These are phyloP conservation scores for Cryptoleucopteryx plumbea DNA, from an alignment of 2,113 vertebrate species.

Conservation along the genomic window DNA sequence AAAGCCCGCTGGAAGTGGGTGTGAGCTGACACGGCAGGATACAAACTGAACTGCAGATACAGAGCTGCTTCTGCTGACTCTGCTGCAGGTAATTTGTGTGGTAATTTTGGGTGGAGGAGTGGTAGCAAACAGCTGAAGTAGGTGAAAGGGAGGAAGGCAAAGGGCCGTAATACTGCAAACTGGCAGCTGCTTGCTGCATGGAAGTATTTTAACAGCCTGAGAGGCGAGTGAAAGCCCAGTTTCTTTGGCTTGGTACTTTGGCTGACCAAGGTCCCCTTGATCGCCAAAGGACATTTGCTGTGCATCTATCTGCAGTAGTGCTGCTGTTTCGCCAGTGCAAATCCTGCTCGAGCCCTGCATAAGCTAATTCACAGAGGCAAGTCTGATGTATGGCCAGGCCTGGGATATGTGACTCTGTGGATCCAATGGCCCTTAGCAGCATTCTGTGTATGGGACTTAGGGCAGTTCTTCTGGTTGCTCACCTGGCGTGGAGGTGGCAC, in stretches of 20 bases:
- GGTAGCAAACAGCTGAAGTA: not conserved
- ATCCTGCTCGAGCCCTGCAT: not conserved
- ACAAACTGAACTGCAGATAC: not conserved
- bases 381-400: not conserved
- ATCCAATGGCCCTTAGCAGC: not conserved
- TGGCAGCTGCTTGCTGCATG: not conserved
- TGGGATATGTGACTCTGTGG: not conserved
- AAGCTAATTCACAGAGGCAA: not conserved
- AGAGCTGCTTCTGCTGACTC: not conserved
- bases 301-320: not conserved
- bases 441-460: not conserved
- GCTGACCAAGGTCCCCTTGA: not conserved
- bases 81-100: not conserved
- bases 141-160: not conserved
- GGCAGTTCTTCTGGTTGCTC: not conserved
- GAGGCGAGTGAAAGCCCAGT: rapidly evolving
- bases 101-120: not conserved
- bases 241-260: not conserved
- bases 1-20: not conserved
- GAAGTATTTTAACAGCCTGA: not conserved
- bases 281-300: not conserved
- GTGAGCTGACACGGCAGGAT: not conserved
- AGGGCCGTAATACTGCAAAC: not conserved
- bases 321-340: not conserved
- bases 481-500: not conserved